Evolutionary conservation across 1,140 invertebrate species (phyloP), one percentile per base, ranked within the genome.

Genomic region (Harpegnathos saltator): DNA sequence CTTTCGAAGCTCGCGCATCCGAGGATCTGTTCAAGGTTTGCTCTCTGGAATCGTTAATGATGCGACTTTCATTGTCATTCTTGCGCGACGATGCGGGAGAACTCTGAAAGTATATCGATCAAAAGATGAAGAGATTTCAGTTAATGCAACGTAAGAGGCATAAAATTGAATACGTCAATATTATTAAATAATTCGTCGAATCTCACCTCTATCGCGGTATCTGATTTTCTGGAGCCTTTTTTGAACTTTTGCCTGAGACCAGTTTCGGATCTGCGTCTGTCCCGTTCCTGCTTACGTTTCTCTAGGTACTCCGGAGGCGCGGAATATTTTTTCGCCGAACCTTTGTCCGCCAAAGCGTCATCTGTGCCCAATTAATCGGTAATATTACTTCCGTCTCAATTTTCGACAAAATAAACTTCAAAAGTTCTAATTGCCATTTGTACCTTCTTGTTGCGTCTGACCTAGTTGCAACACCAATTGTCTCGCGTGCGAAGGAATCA

Each of bases 401-500:
- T 33, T 19, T 15, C 50, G 7, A 74, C 11, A 33, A 19, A 65
- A 33, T 29, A 71, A 9, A 44, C n/a, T 33, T 33, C 1, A 12
- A 12, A 33, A n/a, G n/a, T 24, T 61, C 12, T 12, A 59, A 56
- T 58, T 15, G 24, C 5, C 11, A 61, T 33, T 22, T 33, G 1
- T 93, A 96, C 96, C 96, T 89, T 96, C 96, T 74, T 95, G 95
- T 90, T 96, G 95, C 90, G 97, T 97, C 91, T 98, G 97, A 66
- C 98, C 98, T 50, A 99, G 95, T 93, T 99, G 96, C 95, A 99
- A 98, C 14, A 99, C 97, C 7, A 99, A 94, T 90, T 98, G 97
- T 86, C 98, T 96, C 5, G 98, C 98, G 92, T 99, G 98, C 62
- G 97, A 97, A 29, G 99, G 98, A 92, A 99, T 99, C 54, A 97